Percentiles rank a stretch among this genome's conserved stretches.
phyloP scores from a whole-genome alignment of 2,113 vertebrate genomes.

The Polypterus senegalus region DNA sequence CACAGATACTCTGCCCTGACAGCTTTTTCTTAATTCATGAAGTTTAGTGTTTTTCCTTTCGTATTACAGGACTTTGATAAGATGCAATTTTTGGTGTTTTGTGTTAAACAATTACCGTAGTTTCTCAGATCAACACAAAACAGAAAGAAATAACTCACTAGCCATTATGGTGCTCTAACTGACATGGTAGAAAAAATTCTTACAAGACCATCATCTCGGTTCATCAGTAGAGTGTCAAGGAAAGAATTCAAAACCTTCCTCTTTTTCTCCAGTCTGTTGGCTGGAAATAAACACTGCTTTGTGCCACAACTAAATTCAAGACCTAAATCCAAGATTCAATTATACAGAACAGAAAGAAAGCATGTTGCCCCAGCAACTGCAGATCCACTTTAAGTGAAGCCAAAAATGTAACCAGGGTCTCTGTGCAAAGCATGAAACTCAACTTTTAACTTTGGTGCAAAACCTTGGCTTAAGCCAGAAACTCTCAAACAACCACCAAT shows the following conservation, averaged over 20 bases:
- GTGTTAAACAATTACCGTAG: conserved; percentile 14
- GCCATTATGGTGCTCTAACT: too few relatives aligned
- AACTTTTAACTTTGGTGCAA: conserved; percentile 5
- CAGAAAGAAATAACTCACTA: conserved; percentile 6
- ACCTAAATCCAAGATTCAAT: conserved; percentile 37
- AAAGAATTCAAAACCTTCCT: conserved; percentile 31
- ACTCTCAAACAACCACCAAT: not conserved
- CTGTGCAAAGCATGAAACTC: conserved; percentile 13
- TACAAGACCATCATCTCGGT: conserved; percentile 27
- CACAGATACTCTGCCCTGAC: conserved; percentile 26
- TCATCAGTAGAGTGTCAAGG: conserved; percentile 45
- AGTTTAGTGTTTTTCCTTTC: not conserved
- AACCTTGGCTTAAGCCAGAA: conserved; percentile 10
- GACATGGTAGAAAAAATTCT: conserved; percentile 11
- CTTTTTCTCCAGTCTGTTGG: conserved; percentile 23
- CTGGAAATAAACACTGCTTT: conserved; percentile 59
- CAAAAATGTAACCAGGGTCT: conserved; percentile 21
- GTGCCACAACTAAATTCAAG: conserved; percentile 45
- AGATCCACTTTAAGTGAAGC: conserved; percentile 35
- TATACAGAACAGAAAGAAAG: conserved; percentile 37
- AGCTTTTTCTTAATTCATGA: not conserved
- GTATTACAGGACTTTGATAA: not conserved
- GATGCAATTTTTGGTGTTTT: not conserved
- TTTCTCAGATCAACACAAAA: conserved; percentile 14
- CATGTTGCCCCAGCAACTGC: conserved; percentile 41